Base-by-base conservation (phyloP, 2,888 invertebrate genomes). In the Drosophila mayaguana region DNA sequence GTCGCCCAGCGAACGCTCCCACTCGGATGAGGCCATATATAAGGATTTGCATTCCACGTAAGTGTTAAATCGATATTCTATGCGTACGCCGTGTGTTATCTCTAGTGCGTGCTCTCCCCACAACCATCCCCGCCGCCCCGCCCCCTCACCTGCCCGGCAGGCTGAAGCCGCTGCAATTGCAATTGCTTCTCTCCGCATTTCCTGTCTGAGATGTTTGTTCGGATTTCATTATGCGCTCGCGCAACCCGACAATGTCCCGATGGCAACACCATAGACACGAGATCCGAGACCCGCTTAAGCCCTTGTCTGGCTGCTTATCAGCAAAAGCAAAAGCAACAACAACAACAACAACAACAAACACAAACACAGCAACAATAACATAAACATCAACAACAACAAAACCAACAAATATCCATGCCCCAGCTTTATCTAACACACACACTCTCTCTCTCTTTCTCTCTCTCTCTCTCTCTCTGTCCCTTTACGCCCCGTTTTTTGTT, bases 11-110 rank as follows among this genome's bases (percentile, higher is more conserved):
- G 94, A 94, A 89, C 94, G 96, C 89, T 96, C 96, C 75, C 95
- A 95, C 88, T 97, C 96, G 32, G 96, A 97, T 92, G 97, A 97
- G 92, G 96, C 96, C 83, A 96, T 97, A 80, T 97, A 97, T 93
- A 96, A 96, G 93, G 96, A 96, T 92, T 94, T 97, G 79, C 96
- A 96, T 92, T 95, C 95, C 82, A 95, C 95, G 96, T 96, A 95
- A 96, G 96, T 96, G 65, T 34, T 46, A 5, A 16, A 38, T 8
- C 7, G 3, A 16, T 36, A 36, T 16, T 36, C 8, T 1, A 22
- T 16, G 11, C 6, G 18, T 22, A 4, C 22, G 63, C 63, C 48
- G 20, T 56, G 57, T 70, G 68, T 72, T 67, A 75, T 70, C 63
- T 76, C 38, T 66, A 72, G 65, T 84, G 56, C 57, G 67, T 62